These are phyloP conservation scores for Tipula unca DNA, from an alignment of 2,888 invertebrate genomes.

Conservation along the genomic window DNA sequence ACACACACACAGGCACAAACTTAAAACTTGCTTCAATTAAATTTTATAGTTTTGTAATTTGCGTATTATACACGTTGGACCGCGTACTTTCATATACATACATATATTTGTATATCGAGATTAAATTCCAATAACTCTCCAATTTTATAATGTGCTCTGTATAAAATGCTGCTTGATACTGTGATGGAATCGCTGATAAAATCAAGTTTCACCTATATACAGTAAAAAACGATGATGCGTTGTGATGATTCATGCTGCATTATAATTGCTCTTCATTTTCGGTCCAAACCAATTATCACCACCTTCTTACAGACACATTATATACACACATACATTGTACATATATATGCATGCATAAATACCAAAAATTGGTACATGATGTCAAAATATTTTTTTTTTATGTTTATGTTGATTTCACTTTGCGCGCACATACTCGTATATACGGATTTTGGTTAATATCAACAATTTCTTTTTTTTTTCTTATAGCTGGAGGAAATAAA, in stretches of 20 bases:
- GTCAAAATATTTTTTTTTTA: background rate
- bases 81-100: background rate
- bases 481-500: constrained; percentile 61
- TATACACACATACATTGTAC: background rate
- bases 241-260: background rate
- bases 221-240: background rate
- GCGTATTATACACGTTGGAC: background rate
- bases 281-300: background rate
- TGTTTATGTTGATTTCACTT: background rate
- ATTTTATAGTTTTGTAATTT: background rate
- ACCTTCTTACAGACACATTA: background rate
- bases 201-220: background rate
- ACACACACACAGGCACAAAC: background rate
- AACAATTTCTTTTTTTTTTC: constrained; percentile 28
- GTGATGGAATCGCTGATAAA: background rate
- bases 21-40: background rate
- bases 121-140: background rate
- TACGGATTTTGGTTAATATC: background rate
- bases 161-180: background rate
- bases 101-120: no score
- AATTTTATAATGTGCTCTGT: background rate
- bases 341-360: background rate
- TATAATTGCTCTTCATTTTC: background rate
- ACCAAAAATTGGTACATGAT: background rate
- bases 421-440: background rate